Conservation (phyloP, 1,140 invertebrate genomes). For the Carcinoscorpius rotundicauda region DNA sequence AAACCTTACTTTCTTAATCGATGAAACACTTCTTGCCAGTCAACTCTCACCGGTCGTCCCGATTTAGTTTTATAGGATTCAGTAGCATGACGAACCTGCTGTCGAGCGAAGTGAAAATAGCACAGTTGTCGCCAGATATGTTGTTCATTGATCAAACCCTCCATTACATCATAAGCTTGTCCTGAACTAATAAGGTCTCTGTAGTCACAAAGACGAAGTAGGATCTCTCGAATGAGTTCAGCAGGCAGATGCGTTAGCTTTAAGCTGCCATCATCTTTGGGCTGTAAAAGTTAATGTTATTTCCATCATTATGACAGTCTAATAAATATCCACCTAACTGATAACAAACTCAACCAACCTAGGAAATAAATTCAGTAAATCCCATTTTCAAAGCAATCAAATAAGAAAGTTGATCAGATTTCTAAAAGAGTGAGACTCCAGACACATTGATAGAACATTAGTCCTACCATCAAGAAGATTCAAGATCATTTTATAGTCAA, state of each 20-base stretch:
- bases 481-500: too few species aligned
- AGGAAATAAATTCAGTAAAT: too few species aligned
- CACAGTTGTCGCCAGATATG: slow-evolving; percentile 84
- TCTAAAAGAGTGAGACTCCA: too few species aligned
- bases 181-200: slow-evolving; percentile 65
- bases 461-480: too few species aligned
- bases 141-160: slow-evolving; percentile 69
- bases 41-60: slow-evolving; percentile 25
- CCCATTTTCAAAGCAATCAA: too few species aligned
- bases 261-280: slow-evolving; percentile 63
- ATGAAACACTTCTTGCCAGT: slow-evolving; percentile 61
- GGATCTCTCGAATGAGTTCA: slow-evolving; percentile 82
- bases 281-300: slow-evolving; percentile 39
- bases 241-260: slow-evolving; percentile 81
- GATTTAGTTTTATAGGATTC: slow-evolving; percentile 4
- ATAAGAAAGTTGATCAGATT: too few species aligned
- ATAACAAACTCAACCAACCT: too few species aligned
- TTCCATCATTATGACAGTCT: too few species aligned
- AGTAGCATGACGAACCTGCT: slow-evolving; percentile 50
- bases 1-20: slow-evolving; percentile 48
- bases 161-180: slow-evolving; percentile 56
- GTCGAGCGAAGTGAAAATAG: slow-evolving; percentile 77
- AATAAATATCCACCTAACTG: too few species aligned
- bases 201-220: slow-evolving; percentile 80
- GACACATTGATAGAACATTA: too few species aligned